Base-by-base conservation (phyloP, 2,888 invertebrate species). In the Pandemis heparana region DNA sequence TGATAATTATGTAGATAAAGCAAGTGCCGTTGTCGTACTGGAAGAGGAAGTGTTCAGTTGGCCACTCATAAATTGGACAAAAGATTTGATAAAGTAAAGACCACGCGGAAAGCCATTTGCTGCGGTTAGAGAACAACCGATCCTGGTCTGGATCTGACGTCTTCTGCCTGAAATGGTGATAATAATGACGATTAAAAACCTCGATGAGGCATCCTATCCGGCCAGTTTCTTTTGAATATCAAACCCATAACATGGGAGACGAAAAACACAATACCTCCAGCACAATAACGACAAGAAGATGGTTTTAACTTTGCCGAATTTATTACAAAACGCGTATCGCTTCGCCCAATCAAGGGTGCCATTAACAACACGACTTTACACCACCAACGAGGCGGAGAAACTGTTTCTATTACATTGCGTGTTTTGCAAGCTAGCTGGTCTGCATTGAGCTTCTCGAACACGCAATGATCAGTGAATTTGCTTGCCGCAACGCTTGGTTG, bases 241-340 rank as follows among this genome's bases (percentile, higher is more conserved):
- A 9, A 51, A 12, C 51, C 16, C 53, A 56, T 56, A 56, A 56
- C 18, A 56, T 56, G n/a, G 53, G 4, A 23, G 23, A 10, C 10
- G 23, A 6, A 18, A 10, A 9, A 10, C 53, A 56, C 23, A 56
- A 56, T 23, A 8, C 23, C 18, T 53, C 5, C 9, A 53, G 14
- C 8, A 53, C 53, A 53, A 53, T 53, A 23, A 7, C 53, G 53
- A 10, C 23, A 56, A 3, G 1, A 23, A 56, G 10, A 56, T 10
- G 18, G 10, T 23, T 10, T 18, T 53, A 53, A 53, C 53, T 53
- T 53, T 18, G 18, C 53, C 23, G 9, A 53, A 18, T 53, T 18
- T 53, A 53, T 53, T 23, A 23, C 53, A 56, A 56, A 23, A 56
- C 23, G 9, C 53, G 53, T 56, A 18, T 56, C 53, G 53, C 10